Conservation (phyloP, 2,797 vertebrate species). For the Anguilla anguilla region DNA sequence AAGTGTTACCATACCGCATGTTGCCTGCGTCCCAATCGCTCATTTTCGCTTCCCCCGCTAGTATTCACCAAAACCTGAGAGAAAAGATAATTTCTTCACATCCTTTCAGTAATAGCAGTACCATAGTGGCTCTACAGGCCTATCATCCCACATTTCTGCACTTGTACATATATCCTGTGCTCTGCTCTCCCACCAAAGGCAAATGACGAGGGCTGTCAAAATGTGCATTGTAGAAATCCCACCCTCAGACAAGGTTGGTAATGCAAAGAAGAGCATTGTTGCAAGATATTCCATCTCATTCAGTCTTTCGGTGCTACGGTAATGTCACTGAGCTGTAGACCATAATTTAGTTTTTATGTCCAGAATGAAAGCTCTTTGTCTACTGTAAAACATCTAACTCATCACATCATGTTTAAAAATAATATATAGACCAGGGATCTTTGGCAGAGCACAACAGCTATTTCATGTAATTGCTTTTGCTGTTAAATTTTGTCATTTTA, state of each 20-base stretch:
- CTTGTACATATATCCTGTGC: background rate
- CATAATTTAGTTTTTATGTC: background rate
- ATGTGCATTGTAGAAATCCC: background rate
- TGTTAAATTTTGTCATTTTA: background rate
- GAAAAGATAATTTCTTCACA: background rate
- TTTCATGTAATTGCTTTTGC: background rate
- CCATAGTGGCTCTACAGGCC: background rate
- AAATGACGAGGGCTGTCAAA: background rate
- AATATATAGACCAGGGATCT: background rate
- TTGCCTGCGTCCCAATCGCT: background rate
- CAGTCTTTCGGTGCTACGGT: background rate
- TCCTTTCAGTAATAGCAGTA: background rate
- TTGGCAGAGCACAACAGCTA: background rate
- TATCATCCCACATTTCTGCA: background rate
- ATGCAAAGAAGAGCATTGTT: background rate
- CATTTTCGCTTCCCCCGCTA: background rate
- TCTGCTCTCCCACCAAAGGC: background rate
- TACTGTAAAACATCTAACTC: background rate
- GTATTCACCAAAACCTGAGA: too few relatives aligned
- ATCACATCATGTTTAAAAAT: background rate
- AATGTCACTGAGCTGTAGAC: background rate
- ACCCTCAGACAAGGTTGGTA: background rate
- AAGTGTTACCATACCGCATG: slow-evolving; percentile 3
- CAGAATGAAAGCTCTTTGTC: background rate
- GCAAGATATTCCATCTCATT: background rate